Evolutionary conservation across 2,113 vertebrate species (phyloP).

Genomic region (Nymphicus hollandicus): DNA sequence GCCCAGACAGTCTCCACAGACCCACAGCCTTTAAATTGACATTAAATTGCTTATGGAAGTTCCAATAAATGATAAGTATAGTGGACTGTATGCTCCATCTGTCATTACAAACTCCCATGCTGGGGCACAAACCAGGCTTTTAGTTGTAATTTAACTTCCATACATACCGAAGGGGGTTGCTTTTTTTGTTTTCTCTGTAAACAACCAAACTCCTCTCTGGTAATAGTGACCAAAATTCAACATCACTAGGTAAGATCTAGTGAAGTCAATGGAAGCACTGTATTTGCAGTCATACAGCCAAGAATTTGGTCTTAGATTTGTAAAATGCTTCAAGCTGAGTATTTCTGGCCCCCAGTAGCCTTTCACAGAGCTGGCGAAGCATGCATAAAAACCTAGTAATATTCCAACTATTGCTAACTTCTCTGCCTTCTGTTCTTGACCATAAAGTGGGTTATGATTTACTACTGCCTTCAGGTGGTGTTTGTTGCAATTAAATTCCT

Average conservation of each 20-base stretch:
- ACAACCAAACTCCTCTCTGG: not conserved
- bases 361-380: not conserved
- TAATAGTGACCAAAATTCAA: not conserved
- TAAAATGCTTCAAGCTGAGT: not conserved
- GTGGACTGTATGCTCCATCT: not conserved
- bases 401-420: not conserved
- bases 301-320: not conserved
- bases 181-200: not conserved
- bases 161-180: accelerated
- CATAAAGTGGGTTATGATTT: not conserved
- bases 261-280: not conserved
- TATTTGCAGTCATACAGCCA: not conserved
- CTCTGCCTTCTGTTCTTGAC: not conserved
- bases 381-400: not conserved
- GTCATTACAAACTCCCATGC: not conserved
- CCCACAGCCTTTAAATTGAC: not conserved
- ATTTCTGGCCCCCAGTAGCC: not conserved
- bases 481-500: not conserved
- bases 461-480: not conserved
- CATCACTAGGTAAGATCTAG: not conserved
- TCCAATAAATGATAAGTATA: not conserved
- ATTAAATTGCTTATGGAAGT: not conserved
- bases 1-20: not conserved
- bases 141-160: not conserved
- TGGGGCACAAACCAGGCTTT: not conserved